These are phyloP conservation scores for Octodon degus DNA, from an alignment of 2,113 vertebrate species.

Conservation along the genomic window DNA sequence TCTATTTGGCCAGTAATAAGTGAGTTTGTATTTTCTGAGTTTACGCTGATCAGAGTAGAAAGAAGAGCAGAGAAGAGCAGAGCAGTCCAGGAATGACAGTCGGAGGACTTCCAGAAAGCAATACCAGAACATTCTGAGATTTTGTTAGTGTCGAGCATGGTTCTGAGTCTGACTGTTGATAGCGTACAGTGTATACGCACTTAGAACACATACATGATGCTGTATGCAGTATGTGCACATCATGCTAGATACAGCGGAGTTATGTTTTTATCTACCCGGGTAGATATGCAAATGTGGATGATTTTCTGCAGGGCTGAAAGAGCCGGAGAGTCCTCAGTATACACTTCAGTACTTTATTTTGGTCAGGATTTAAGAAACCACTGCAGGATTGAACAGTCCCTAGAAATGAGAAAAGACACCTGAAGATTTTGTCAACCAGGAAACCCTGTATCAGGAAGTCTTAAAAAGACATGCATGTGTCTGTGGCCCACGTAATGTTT, in stretches of 20 bases:
- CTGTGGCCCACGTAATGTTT: not conserved
- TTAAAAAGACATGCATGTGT: conserved; percentile 70
- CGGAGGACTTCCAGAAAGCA: conserved; percentile 38
- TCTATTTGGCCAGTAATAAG: conserved; percentile 37
- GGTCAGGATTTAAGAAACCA: not conserved
- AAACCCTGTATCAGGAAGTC: not conserved
- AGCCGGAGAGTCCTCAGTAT: not conserved
- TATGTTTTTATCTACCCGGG: not conserved
- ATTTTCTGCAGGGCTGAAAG: conserved; percentile 8
- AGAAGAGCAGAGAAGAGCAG: not conserved
- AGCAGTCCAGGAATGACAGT: not conserved
- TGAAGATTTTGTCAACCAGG: not conserved
- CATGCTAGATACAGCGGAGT: not conserved
- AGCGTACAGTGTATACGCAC: no score
- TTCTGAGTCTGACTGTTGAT: not conserved
- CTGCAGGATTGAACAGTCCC: not conserved
- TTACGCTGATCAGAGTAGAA: not conserved
- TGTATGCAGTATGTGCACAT: not conserved
- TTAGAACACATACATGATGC: not conserved
- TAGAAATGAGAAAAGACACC: not conserved
- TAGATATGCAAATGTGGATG: not conserved
- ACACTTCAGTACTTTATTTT: conserved; percentile 19
- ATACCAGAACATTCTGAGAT: not conserved
- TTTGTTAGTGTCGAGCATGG: conserved; percentile 24
- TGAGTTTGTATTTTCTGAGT: conserved; percentile 50